Conservation (phyloP, 2,113 vertebrate genomes). For the Dasypus novemcinctus region DNA sequence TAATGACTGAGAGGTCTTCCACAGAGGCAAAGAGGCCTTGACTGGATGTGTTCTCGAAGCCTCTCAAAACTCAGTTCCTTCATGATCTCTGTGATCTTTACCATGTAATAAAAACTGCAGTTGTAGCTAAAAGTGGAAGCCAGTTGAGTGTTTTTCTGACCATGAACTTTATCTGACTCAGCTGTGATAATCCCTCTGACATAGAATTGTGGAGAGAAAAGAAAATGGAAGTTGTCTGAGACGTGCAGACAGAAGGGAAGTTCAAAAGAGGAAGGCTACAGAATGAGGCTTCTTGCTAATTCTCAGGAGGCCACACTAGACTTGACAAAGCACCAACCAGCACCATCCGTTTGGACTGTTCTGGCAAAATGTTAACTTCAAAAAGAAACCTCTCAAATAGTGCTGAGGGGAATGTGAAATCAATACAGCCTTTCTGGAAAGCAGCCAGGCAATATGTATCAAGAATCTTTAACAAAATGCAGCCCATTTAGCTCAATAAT, state of each 20-base stretch:
- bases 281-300: conserved; percentile 13
- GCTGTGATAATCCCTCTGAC: conserved; percentile 38
- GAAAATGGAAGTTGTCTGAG: conserved; percentile 47
- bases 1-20: background rate
- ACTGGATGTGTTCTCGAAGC: background rate
- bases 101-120: background rate
- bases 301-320: background rate
- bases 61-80: background rate
- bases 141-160: conserved; percentile 44
- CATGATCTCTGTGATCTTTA: background rate
- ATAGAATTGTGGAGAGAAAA: background rate
- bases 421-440: conserved; percentile 36
- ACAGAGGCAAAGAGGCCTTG: background rate
- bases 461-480: conserved; percentile 8
- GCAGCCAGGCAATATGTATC: background rate
- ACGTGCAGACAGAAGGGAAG: conserved; percentile 41
- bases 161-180: conserved; percentile 57
- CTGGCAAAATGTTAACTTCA: conserved; percentile 21
- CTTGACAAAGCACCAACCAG: background rate
- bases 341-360: background rate
- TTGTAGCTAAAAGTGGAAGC: background rate
- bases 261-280: conserved; percentile 43
- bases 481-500: background rate
- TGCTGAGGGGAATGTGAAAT: background rate
- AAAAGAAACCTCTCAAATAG: conserved; percentile 28